phyloP scores from a whole-genome alignment of 2,113 vertebrate species.

The Chiloscyllium plagiosum region DNA sequence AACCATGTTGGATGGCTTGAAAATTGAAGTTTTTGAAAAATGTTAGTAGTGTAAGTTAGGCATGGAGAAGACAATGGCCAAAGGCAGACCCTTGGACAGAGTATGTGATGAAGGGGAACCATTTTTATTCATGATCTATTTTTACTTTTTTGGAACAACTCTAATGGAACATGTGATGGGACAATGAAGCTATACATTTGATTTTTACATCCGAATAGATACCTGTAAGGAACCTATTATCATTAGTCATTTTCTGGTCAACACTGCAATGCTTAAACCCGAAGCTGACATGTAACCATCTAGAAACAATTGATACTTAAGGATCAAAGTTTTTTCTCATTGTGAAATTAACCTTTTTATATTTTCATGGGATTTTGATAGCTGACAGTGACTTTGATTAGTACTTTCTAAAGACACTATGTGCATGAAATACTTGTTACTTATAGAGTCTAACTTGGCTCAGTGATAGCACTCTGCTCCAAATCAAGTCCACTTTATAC shows the following conservation, averaged over 20 bases:
- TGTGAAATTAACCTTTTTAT: neutral
- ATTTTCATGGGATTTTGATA: neutral
- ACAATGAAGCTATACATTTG: neutral
- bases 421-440: neutral
- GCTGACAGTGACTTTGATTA: neutral
- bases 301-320: neutral
- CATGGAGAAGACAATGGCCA: neutral
- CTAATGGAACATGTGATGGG: neutral
- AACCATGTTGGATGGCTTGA: neutral
- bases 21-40: neutral
- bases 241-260: neutral
- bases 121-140: neutral
- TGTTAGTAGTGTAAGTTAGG: neutral
- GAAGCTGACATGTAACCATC: neutral
- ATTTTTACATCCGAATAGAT: neutral
- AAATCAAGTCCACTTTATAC: neutral
- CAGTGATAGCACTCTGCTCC: neutral
- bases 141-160: neutral
- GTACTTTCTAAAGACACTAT: neutral
- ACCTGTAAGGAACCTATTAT: neutral
- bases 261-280: neutral
- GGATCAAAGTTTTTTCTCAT: neutral
- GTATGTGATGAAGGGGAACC: neutral
- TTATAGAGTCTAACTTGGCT: neutral
- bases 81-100: too few species aligned